These are phyloP conservation scores for Thelaira solivaga DNA, from an alignment of 2,888 invertebrate genomes.

Conservation along the genomic window DNA sequence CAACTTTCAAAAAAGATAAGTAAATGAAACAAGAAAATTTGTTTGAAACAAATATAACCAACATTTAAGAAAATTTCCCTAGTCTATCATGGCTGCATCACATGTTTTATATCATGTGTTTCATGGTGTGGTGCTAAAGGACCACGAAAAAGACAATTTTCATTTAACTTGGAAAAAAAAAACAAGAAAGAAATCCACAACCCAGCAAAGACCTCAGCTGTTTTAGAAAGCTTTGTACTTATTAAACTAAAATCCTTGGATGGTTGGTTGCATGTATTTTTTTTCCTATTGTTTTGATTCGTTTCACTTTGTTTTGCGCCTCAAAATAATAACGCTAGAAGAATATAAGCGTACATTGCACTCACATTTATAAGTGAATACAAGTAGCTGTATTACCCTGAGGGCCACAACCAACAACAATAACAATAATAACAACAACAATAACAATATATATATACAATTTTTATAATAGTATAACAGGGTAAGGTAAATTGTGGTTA, in stretches of 20 bases:
- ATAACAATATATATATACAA: not conserved
- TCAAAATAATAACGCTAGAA: constrained; percentile 42
- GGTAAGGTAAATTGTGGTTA: not conserved
- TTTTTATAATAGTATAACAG: constrained; percentile 9
- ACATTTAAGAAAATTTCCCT: constrained; percentile 46
- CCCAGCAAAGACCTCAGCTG: constrained; percentile 67
- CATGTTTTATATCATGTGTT: not conserved
- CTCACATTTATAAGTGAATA: not conserved
- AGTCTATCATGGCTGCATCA: constrained; percentile 49
- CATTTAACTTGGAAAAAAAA: constrained; percentile 45
- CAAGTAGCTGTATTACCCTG: constrained; percentile 44
- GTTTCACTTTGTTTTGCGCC: constrained; percentile 49
- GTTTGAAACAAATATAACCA: not conserved
- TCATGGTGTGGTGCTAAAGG: not conserved
- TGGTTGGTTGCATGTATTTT: constrained; percentile 60
- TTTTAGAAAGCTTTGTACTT: constrained; percentile 68
- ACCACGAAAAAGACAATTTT: constrained; percentile 38
- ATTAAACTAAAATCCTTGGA: constrained; percentile 72
- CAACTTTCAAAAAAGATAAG: not conserved
- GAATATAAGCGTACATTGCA: not conserved
- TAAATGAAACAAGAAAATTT: not conserved
- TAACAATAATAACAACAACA: too few species aligned
- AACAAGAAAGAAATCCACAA: constrained; percentile 20
- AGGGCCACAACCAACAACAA: constrained; percentile 12
- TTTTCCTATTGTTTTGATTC: constrained; percentile 41